Evolutionary conservation across 2,888 invertebrate species (phyloP).

Genomic region (Pandemis corylana): DNA sequence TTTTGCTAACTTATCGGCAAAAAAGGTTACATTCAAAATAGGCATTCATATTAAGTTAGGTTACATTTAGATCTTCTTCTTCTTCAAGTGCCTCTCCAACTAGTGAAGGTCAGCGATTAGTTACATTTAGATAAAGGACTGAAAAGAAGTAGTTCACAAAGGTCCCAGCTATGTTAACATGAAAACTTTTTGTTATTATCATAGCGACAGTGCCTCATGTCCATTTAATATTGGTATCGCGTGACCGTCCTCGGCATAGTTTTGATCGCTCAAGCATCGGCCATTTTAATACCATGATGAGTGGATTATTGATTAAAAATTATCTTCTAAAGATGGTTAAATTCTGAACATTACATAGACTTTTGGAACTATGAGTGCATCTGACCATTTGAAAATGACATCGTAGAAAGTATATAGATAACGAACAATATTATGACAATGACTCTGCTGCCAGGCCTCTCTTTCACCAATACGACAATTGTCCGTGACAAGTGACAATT

Average conservation of each 20-base stretch:
- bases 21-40: not conserved
- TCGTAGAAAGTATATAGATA: no score
- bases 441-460: no score
- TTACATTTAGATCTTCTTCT: no score
- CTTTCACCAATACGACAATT: no score
- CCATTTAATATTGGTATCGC: conserved; percentile 71
- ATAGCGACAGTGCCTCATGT: conserved; percentile 58
- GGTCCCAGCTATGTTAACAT: not conserved
- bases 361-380: no score
- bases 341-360: conserved; percentile 13
- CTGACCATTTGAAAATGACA: no score
- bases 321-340: conserved; percentile 34
- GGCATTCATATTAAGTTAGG: no score
- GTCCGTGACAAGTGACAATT: no score
- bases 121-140: not conserved
- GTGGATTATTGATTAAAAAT: conserved; percentile 62
- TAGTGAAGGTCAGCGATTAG: not conserved
- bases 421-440: no score
- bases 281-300: conserved; percentile 60
- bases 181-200: conserved; percentile 42
- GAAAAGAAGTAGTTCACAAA: conserved; percentile 7
- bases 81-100: no score
- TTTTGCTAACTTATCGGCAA: no score
- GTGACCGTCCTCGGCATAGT: conserved; percentile 70
- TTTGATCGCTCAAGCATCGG: conserved; percentile 56